phyloP scores from a whole-genome alignment of 2,888 invertebrate genomes.

The Amphipoea lucens region DNA sequence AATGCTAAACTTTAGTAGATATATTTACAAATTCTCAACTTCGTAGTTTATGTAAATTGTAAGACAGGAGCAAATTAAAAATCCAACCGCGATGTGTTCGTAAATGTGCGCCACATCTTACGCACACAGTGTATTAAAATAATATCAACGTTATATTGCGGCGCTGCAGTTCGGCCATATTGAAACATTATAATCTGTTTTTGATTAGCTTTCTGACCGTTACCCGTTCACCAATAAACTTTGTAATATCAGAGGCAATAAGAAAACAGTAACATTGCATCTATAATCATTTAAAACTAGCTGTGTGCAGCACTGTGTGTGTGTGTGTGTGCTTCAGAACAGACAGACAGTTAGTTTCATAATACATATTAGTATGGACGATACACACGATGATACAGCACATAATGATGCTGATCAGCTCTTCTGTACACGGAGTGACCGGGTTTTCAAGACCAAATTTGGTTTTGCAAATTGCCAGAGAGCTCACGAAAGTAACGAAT shows the following conservation, averaged over 20 bases:
- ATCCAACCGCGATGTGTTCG: neutral
- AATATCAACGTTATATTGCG: slow-evolving; percentile 58
- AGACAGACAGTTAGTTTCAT: neutral
- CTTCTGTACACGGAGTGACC: too few species aligned
- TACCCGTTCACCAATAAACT: slow-evolving; percentile 15
- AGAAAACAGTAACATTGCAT: neutral
- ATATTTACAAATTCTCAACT: neutral
- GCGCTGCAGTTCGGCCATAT: slow-evolving; percentile 42
- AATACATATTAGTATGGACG: neutral
- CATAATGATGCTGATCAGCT: too few species aligned
- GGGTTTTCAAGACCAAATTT: too few species aligned
- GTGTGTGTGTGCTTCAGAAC: neutral
- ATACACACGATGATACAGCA: neutral
- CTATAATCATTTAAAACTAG: neutral
- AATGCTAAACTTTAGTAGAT: neutral
- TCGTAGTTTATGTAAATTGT: neutral
- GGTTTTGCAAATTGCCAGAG: too few species aligned
- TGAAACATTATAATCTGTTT: slow-evolving; percentile 52
- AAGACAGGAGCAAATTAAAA: neutral
- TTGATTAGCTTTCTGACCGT: slow-evolving; percentile 42
- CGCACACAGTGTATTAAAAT: slow-evolving; percentile 57
- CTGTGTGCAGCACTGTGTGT: neutral
- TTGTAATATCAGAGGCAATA: neutral
- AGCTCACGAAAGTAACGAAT: too few species aligned
- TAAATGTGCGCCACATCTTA: slow-evolving; percentile 25